Conservation (phyloP, 2,888 invertebrate genomes). For the Sarcophaga variegata region DNA sequence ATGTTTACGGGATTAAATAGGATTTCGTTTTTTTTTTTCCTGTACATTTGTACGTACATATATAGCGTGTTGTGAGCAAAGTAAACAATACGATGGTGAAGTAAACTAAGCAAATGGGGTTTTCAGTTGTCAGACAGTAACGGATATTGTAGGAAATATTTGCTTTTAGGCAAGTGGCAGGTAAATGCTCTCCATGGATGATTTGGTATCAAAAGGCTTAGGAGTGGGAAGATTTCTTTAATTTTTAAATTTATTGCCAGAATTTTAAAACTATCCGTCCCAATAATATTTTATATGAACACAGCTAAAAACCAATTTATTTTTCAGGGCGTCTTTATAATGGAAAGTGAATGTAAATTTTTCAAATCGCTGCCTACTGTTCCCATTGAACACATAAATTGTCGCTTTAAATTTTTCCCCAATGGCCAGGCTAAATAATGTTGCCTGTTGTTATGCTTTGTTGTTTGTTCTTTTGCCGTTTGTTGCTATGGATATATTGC, state of each 20-base stretch:
- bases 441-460: constrained; percentile 27
- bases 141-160: constrained; percentile 68
- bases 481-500: too few relatives aligned
- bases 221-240: too few relatives aligned
- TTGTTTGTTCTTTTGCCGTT: constrained; percentile 19
- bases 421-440: background rate
- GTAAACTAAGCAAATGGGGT: constrained; percentile 56
- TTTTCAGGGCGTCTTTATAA: background rate
- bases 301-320: background rate
- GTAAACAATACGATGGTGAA: constrained; percentile 18
- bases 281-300: background rate
- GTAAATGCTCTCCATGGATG: constrained; percentile 67
- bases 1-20: constrained; percentile 17
- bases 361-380: background rate
- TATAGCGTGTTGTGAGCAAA: constrained; percentile 17
- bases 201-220: constrained; percentile 42
- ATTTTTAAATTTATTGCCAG: too few relatives aligned
- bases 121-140: constrained; percentile 59
- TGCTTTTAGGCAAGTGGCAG: constrained; percentile 66
- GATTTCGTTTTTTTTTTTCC: constrained; percentile 45
- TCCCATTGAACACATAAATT: constrained; percentile 62
- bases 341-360: background rate
- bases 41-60: constrained; percentile 17
- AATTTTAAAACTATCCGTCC: background rate
- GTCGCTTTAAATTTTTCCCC: constrained; percentile 56